Evolutionary conservation across 2,888 invertebrate species (phyloP).

Genomic region (Drosophila kanekoi): DNA sequence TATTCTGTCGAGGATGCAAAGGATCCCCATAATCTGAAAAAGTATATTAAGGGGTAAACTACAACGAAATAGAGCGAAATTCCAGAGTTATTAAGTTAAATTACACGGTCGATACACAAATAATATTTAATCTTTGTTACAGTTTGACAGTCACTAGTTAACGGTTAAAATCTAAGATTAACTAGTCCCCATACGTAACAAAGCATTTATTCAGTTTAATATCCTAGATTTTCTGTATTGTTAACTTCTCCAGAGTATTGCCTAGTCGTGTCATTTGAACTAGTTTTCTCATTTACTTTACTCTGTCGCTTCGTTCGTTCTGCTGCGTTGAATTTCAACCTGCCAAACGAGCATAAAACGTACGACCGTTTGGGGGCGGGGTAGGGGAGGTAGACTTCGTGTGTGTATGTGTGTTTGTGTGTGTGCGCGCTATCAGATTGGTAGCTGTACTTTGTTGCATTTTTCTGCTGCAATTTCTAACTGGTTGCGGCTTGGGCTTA

Average conservation of each 20-base stretch:
- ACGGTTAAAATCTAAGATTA: no score
- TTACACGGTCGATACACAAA: no score
- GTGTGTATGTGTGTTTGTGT: neutral
- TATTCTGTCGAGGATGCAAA: no score
- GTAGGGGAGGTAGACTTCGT: slow-evolving; percentile 1
- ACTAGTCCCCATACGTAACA: no score
- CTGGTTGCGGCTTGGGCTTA: slow-evolving; percentile 66
- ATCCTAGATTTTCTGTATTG: no score
- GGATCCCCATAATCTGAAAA: no score
- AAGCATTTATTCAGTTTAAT: no score
- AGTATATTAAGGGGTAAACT: no score
- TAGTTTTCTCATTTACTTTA: slow-evolving; percentile 62
- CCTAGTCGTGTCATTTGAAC: neutral
- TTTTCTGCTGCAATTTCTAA: slow-evolving; percentile 77
- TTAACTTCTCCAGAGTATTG: slow-evolving; percentile 1
- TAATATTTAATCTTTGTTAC: no score
- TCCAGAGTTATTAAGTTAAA: no score
- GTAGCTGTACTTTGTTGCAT: slow-evolving; percentile 78
- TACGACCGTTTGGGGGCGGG: slow-evolving; percentile 11
- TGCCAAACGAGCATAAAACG: slow-evolving; percentile 65
- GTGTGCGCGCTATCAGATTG: slow-evolving; percentile 62
- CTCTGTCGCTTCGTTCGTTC: slow-evolving; percentile 72
- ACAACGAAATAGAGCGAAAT: no score
- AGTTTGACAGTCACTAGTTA: no score
- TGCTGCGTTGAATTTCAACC: slow-evolving; percentile 81